phyloP scores from a whole-genome alignment of 2,888 invertebrate species.

The Hirtodrosophila trivittata region DNA sequence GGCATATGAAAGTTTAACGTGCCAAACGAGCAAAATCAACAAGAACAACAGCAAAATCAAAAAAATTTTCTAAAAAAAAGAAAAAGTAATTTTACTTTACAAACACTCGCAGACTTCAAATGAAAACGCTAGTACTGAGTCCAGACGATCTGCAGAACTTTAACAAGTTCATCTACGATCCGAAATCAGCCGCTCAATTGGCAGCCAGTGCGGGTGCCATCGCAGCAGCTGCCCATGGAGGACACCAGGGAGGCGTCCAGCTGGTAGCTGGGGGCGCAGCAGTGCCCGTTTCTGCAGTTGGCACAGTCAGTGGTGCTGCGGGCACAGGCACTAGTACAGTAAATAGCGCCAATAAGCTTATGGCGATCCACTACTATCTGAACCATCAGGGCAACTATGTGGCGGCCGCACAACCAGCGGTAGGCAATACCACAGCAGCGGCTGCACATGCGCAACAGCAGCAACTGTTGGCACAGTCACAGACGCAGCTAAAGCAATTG shows the following conservation, averaged over 20 bases:
- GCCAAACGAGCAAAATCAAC: constrained; percentile 24
- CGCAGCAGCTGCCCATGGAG: constrained; percentile 67
- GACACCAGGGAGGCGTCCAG: constrained; percentile 56
- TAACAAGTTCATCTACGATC: constrained; percentile 80
- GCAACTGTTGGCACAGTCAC: constrained; percentile 78
- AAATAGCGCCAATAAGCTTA: constrained; percentile 69
- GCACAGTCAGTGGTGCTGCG: constrained; percentile 24
- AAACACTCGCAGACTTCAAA: constrained; percentile 54
- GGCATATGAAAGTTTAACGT: constrained; percentile 34
- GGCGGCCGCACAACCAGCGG: constrained; percentile 37
- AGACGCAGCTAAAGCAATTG: constrained; percentile 79
- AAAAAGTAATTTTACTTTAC: constrained; percentile 3
- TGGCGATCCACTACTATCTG: constrained; percentile 81
- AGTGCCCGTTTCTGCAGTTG: constrained; percentile 38
- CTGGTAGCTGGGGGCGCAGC: constrained; percentile 35
- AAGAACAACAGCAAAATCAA: constrained; percentile 6
- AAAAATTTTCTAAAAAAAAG: neutral
- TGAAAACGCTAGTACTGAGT: constrained; percentile 80
- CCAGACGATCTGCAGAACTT: constrained; percentile 81
- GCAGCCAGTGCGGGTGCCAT: constrained; percentile 73
- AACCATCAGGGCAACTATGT: constrained; percentile 80
- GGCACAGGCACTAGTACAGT: constrained; percentile 31
- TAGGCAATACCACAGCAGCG: constrained; percentile 30
- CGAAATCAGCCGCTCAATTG: constrained; percentile 70
- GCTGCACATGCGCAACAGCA: constrained; percentile 51